Evolutionary conservation across 2,797 vertebrate species (phyloP), one percentile per base, ranked within the genome.

Genomic region (Pseudochaenichthys georgianus): DNA sequence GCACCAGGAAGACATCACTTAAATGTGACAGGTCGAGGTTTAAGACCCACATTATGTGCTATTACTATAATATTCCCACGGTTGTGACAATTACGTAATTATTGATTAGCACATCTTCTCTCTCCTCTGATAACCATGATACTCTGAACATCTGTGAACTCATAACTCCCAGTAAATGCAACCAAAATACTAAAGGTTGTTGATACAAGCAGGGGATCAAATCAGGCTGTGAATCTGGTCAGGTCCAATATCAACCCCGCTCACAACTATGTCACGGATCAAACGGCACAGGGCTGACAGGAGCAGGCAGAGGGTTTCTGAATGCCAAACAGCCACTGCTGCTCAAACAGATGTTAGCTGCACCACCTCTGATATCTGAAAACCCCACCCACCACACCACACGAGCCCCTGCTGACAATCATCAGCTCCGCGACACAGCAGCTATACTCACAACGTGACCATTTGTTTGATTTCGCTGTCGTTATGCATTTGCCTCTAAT

Each of bases 311-410:
- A 83, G 77, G 75, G 64, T 73, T 77, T 75, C 64, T 84, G 92
- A 90, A 90, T 88, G 87, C 86, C 87, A 91, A 89, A 77, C 83
- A 88, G 86, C 62, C 72, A 69, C 87, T 77, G 88, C 90, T 88
- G 88, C 75, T 89, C 87, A 84, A 85, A 90, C 91, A 93, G 90
- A 93, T 93, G 90, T 91, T 88, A 84, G 82, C 82, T 64, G 80
- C 84, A 77, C 75, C 78, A 61, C 83, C 79, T 83, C 75, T 88
- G 88, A 87, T 88, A 81, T 79, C 81, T 13, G 42, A 82, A 88
- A 86, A 87, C 83, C 75, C 85, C 81, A 79, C 76, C 78, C 80
- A 88, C 73, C 84, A 67, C 80, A 88, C 73, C 84, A 67, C 85
- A 83, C 19, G 16, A 71, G 70, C 53, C 79, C 82, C 85, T 8